These are phyloP conservation scores for Catharus bicknelli DNA, from an alignment of 2,113 vertebrate species.

Conservation along the genomic window DNA sequence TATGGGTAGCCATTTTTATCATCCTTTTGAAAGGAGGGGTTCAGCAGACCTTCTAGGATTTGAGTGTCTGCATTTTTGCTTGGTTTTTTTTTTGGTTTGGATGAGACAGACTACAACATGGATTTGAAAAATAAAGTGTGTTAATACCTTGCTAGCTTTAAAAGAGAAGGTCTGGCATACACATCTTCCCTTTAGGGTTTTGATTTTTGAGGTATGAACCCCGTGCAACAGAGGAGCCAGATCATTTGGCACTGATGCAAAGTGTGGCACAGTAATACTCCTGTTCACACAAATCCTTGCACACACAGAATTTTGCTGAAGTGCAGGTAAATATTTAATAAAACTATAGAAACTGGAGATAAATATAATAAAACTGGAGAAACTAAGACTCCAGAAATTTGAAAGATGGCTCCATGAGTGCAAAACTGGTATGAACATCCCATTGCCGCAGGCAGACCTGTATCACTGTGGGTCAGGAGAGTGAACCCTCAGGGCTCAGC, in stretches of 20 bases:
- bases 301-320: not conserved
- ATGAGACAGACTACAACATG: not conserved
- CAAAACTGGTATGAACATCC: not conserved
- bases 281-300: not conserved
- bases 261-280: not conserved
- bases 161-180: not conserved
- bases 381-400: not conserved
- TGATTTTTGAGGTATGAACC: not conserved
- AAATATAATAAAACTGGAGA: not conserved
- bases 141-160: not conserved
- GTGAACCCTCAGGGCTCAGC: not conserved
- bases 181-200: not conserved
- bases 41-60: not conserved
- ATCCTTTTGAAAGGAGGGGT: not conserved
- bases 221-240: not conserved
- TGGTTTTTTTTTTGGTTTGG: not conserved
- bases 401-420: not conserved
- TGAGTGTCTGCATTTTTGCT: not conserved
- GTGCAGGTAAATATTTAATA: not conserved
- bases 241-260: not conserved
- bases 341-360: not conserved
- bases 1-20: not conserved
- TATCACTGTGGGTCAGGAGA: not conserved
- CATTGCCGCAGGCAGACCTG: accelerated
- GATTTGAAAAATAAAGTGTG: not conserved